A percentile compares a stretch with the other conserved stretches of the same genome.
Evolutionary conservation across 2,113 vertebrate genomes (phyloP).

Genomic region (Puffinus mauretanicus): DNA sequence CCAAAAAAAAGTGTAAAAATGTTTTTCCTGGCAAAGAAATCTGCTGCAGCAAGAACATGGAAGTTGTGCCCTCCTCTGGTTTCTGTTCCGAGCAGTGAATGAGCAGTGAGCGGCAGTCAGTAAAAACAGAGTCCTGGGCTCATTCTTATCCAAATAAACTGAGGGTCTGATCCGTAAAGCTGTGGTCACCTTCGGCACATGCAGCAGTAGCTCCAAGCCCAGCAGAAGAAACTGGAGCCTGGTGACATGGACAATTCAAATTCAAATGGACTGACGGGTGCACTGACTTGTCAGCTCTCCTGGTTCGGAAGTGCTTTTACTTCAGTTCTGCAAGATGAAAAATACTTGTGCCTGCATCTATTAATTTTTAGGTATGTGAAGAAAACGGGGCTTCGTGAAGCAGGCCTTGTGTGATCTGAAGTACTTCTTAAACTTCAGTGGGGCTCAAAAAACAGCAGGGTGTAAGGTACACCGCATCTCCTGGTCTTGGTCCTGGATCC

Average conservation of each 20-base stretch:
- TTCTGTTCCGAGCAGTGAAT: background rate
- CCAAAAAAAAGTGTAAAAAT: background rate
- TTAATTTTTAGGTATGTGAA: background rate
- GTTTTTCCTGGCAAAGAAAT: slow-evolving; percentile 48
- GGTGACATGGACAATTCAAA: background rate
- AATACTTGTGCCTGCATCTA: background rate
- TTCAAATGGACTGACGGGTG: rapidly evolving
- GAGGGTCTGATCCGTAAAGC: background rate
- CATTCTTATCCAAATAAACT: background rate
- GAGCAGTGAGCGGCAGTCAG: background rate
- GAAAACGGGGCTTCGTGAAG: background rate
- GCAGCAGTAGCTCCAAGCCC: background rate
- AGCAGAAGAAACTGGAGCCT: background rate
- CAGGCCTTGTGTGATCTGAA: background rate
- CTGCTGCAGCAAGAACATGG: background rate
- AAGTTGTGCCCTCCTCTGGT: background rate
- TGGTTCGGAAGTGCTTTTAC: background rate
- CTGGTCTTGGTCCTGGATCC: background rate
- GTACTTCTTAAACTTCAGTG: background rate
- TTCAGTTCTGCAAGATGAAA: background rate
- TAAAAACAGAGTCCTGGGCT: background rate
- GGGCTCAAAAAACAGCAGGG: background rate
- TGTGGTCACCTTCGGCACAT: background rate
- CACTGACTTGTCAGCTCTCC: rapidly evolving
- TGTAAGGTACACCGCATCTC: background rate